Conservation (phyloP, 2,113 vertebrate species). For the Megaceryle torquata region DNA sequence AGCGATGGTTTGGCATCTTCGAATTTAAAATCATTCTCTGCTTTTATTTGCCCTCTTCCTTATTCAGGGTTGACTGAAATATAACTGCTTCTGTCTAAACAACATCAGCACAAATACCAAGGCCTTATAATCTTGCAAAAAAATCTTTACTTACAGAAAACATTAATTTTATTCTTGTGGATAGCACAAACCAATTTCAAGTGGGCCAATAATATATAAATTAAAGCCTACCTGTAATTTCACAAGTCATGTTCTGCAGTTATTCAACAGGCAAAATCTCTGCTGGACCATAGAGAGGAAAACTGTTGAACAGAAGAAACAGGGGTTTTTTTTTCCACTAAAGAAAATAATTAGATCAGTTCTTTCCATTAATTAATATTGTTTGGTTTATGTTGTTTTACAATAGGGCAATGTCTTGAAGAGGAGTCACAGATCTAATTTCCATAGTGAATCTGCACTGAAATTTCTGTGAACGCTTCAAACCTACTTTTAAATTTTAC, state of each 20-base stretch:
- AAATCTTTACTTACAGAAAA: not conserved
- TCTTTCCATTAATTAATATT: not conserved
- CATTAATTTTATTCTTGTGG: not conserved
- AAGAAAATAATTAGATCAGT: not conserved
- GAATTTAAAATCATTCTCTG: not conserved
- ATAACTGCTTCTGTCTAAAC: not conserved
- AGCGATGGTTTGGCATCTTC: not conserved
- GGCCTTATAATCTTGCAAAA: not conserved
- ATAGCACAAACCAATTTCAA: not conserved
- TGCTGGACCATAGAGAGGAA: not conserved
- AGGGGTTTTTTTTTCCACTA: not conserved
- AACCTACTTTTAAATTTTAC: not conserved
- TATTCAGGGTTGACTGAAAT: not conserved
- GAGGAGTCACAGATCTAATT: not conserved
- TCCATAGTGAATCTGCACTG: not conserved
- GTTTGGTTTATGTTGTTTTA: not conserved
- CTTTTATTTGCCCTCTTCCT: not conserved
- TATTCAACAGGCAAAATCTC: not conserved
- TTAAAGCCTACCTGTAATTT: not conserved
- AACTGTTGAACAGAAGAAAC: not conserved
- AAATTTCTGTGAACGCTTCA: not conserved
- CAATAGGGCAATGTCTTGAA: not conserved
- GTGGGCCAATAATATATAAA: not conserved
- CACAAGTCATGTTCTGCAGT: not conserved
- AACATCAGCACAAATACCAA: not conserved